A percentile compares a stretch with the other conserved stretches of the same genome.
Conservation (phyloP, 2,888 invertebrate genomes). For the Watsonalla cultraria region DNA sequence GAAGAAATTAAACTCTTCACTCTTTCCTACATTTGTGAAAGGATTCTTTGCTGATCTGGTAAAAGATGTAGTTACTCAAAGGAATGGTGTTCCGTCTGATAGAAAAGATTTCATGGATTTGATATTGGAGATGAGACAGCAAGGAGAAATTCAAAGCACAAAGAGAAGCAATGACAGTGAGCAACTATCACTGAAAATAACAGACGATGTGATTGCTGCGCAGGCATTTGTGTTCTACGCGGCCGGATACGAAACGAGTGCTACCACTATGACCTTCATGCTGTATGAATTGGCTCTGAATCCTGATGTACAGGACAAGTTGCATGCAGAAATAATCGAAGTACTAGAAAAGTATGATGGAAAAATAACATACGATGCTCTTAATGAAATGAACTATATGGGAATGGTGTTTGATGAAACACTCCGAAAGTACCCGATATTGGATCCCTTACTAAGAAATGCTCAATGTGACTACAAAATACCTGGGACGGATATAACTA, state of each 20-base stretch:
- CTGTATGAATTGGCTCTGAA: conserved; percentile 50
- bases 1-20: conserved; percentile 26
- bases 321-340: conserved; percentile 40
- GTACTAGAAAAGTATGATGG: conserved; percentile 36
- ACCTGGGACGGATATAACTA: conserved; percentile 42
- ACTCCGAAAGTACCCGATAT: conserved; percentile 62
- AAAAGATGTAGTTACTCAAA: conserved; percentile 24
- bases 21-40: conserved; percentile 25
- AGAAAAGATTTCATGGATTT: conserved; percentile 51
- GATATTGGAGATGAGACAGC: conserved; percentile 35
- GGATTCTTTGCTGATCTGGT: conserved; percentile 35
- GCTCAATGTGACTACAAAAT: conserved; percentile 43
- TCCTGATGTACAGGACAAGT: conserved; percentile 49
- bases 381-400: conserved; percentile 55
- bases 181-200: conserved; percentile 27
- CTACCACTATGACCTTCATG: conserved; percentile 50
- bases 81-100: conserved; percentile 32
- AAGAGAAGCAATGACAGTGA: conserved; percentile 15
- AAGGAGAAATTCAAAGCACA: conserved; percentile 23
- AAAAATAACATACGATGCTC: conserved; percentile 47
- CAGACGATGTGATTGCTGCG: conserved; percentile 44
- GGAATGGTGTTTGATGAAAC: conserved; percentile 52
- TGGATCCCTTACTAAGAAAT: conserved; percentile 47
- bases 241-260: conserved; percentile 65
- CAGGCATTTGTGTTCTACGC: conserved; percentile 62